Conservation (phyloP, 2,113 vertebrate species). For the Thomomys bottae region DNA sequence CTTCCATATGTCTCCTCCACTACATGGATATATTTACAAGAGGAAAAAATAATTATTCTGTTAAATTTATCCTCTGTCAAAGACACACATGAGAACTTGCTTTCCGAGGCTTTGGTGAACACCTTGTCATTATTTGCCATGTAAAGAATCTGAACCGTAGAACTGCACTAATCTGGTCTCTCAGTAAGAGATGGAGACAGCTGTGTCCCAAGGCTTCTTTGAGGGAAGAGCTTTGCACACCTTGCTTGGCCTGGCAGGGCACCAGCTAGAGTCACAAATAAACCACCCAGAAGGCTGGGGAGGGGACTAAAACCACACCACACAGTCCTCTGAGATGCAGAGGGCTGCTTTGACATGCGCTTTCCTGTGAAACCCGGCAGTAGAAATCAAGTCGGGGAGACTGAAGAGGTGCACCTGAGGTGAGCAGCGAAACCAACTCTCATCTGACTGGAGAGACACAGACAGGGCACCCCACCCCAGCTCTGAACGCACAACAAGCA, state of each 20-base stretch:
- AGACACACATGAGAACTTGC: not conserved
- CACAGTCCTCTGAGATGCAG: too few relatives aligned
- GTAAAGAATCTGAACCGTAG: not conserved
- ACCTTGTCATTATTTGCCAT: not conserved
- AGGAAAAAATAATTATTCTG: not conserved
- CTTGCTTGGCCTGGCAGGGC: not conserved
- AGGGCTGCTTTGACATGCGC: too few relatives aligned
- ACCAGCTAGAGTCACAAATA: not conserved
- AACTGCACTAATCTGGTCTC: not conserved
- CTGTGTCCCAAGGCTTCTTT: not conserved
- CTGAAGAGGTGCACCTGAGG: fast-evolving
- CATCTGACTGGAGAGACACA: too few relatives aligned
- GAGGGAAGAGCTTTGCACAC: not conserved
- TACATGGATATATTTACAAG: not conserved
- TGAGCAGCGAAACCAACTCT: not conserved
- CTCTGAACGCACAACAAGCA: not conserved
- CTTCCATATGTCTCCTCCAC: not conserved
- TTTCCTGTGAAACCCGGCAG: fast-evolving
- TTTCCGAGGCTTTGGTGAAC: not conserved
- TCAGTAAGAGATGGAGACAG: not conserved
- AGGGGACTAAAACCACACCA: too few relatives aligned
- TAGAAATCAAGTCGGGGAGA: not conserved
- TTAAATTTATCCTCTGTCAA: not conserved
- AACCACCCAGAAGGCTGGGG: too few relatives aligned
- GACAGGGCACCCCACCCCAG: too few relatives aligned